Conservation (phyloP, 2,797 vertebrate genomes). For the Silurus aristotelis region DNA sequence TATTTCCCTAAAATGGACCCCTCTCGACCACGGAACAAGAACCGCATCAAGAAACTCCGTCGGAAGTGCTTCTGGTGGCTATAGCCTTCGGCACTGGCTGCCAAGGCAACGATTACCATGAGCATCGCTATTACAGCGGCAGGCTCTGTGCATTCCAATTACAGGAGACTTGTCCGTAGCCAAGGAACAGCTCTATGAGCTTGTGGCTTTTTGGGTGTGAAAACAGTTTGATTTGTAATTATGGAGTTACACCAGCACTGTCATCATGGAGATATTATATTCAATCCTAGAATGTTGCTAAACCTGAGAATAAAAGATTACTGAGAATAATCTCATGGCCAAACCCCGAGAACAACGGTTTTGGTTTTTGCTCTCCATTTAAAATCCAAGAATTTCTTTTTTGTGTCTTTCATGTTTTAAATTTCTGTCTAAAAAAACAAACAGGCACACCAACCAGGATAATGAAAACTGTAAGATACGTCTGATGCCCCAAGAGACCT, state of each 20-base stretch:
- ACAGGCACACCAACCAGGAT: slow-evolving; percentile 25
- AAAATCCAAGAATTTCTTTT: not conserved
- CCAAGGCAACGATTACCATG: not conserved
- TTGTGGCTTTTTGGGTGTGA: slow-evolving; percentile 24
- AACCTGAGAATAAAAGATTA: not conserved
- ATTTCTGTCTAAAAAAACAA: not conserved
- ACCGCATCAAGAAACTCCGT: slow-evolving; percentile 88
- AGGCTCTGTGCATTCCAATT: slow-evolving; percentile 43
- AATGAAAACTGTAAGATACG: slow-evolving; percentile 23
- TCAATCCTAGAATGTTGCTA: not conserved
- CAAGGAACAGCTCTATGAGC: slow-evolving; percentile 38
- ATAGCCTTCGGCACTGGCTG: slow-evolving; percentile 64
- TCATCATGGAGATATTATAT: slow-evolving; percentile 10
- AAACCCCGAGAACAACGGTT: not conserved
- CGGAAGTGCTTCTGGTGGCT: slow-evolving; percentile 99
- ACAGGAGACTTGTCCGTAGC: slow-evolving; percentile 16
- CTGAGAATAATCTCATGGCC: not conserved
- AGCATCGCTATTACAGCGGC: slow-evolving; percentile 15
- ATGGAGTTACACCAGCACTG: slow-evolving; percentile 39
- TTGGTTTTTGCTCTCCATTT: not conserved
- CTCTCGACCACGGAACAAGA: slow-evolving; percentile 68
- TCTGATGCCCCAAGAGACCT: slow-evolving; percentile 34
- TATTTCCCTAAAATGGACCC: slow-evolving; percentile 52
- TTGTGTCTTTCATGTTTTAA: slow-evolving; percentile 1
- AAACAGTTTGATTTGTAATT: slow-evolving; percentile 24